Conservation (phyloP, 2,888 invertebrate species). For the Digitonthophagus gazella region DNA sequence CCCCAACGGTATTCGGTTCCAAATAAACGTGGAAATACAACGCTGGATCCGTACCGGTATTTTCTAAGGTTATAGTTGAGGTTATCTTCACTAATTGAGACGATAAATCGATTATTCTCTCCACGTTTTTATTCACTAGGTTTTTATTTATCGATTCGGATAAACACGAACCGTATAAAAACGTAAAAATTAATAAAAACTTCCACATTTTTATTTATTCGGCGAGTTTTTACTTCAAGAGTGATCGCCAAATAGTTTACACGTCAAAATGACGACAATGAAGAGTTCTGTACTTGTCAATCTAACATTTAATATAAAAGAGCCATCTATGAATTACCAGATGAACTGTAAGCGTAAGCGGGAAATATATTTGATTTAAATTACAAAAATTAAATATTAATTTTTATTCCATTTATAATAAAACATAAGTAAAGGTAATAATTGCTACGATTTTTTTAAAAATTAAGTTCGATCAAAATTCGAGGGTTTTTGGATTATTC, state of each 20-base stretch:
- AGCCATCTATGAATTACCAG: no score
- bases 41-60: constrained; percentile 71
- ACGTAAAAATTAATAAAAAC: constrained; percentile 14
- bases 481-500: no score
- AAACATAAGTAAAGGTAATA: no score
- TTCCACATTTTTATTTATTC: constrained; percentile 21
- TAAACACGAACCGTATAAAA: constrained; percentile 16
- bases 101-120: constrained; percentile 81
- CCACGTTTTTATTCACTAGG: constrained; percentile 74
- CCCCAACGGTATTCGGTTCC: constrained; percentile 61
- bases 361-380: no score
- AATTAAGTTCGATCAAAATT: no score
- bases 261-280: not conserved
- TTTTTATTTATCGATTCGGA: constrained; percentile 56
- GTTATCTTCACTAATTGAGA: constrained; percentile 86
- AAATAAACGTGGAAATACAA: constrained; percentile 70
- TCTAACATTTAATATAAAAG: no score
- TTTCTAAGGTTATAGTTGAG: constrained; percentile 78
- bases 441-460: no score
- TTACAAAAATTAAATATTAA: no score
- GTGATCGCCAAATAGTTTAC: not conserved
- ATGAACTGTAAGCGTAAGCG: no score
- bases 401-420: no score
- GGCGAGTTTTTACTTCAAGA: not conserved
- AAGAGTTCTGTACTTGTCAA: no score